Percentiles rank a stretch among this genome's conserved stretches.
Conservation (phyloP, 2,888 invertebrate species). For the Tipula unca region DNA sequence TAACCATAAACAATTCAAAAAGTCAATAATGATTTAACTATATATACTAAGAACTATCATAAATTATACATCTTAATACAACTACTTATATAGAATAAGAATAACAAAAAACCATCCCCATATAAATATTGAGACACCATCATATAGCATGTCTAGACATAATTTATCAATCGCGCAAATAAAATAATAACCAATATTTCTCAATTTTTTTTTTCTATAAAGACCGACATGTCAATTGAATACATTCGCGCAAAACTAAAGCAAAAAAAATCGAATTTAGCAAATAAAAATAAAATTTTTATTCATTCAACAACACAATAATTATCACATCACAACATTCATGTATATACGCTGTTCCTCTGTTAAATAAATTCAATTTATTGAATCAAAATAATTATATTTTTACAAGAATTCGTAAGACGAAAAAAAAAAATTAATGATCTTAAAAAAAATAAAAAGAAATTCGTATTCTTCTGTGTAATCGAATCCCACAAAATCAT, state of each 20-base stretch:
- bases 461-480: neutral
- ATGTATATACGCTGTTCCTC: neutral
- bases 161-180: neutral
- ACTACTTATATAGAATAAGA: neutral
- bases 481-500: neutral
- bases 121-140: neutral
- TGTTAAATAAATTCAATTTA: neutral
- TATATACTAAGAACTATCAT: too few species aligned
- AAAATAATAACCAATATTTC: neutral
- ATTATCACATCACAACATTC: constrained; percentile 8
- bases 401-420: neutral
- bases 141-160: neutral
- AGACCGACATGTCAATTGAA: neutral
- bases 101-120: neutral
- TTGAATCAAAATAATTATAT: neutral
- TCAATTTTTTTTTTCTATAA: neutral
- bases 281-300: neutral
- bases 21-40: too few species aligned
- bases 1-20: neutral
- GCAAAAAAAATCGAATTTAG: neutral
- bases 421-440: neutral
- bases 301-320: neutral
- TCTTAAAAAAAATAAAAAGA: neutral
- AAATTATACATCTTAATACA: neutral
- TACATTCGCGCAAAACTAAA: neutral